Evolutionary conservation across 2,888 invertebrate species (phyloP).

Genomic region (Epinotia ramella): DNA sequence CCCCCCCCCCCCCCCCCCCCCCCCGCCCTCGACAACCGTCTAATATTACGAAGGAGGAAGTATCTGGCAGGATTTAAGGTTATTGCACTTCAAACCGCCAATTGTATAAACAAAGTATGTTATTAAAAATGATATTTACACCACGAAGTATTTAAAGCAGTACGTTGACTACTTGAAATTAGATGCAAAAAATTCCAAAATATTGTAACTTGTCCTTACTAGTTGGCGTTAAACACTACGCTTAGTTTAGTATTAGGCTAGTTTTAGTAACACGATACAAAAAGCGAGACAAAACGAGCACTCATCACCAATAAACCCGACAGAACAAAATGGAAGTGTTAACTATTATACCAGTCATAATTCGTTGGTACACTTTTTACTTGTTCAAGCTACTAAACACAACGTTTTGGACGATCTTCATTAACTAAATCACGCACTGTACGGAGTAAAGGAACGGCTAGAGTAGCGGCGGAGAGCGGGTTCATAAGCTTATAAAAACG

Average conservation of each 20-base stretch:
- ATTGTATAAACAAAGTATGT: conserved; percentile 16
- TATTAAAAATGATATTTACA: conserved; percentile 1
- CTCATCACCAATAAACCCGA: conserved; percentile 5
- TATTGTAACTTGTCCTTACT: not conserved
- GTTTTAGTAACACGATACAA: not conserved
- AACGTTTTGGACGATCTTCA: conserved; percentile 68
- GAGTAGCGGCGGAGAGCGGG: conserved; percentile 24
- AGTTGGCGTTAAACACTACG: not conserved
- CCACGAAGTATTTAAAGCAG: not conserved
- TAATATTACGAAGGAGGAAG: conserved; percentile 26
- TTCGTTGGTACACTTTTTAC: conserved; percentile 63
- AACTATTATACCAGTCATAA: conserved; percentile 60
- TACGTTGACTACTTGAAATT: conserved; percentile 1
- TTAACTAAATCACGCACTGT: conserved; percentile 66
- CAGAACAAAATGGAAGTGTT: conserved; percentile 33
- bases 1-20: too few relatives aligned
- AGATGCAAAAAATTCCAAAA: not conserved
- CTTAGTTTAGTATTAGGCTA: not conserved
- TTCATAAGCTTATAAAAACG: conserved; percentile 9
- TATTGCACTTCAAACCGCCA: conserved; percentile 22
- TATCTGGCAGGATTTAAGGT: conserved; percentile 26
- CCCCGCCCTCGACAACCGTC: conserved; percentile 18
- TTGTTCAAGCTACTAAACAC: conserved; percentile 66
- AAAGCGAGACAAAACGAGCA: not conserved
- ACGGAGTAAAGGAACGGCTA: conserved; percentile 22